Evolutionary conservation across 2,888 invertebrate genomes (phyloP).

Genomic region (Tipula lateralis): DNA sequence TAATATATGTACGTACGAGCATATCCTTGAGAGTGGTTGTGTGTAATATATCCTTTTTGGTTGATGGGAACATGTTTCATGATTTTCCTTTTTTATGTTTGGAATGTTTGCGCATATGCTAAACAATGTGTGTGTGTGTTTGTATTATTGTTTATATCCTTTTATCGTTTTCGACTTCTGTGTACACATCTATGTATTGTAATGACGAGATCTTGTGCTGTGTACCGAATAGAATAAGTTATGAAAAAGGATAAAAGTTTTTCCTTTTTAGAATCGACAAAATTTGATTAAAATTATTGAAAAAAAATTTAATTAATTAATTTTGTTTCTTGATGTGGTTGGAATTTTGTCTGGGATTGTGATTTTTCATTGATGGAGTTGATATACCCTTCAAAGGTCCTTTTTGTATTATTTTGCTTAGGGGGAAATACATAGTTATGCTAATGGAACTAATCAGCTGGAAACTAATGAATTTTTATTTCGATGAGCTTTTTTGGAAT

Average conservation of each 20-base stretch:
- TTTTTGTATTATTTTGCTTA: background rate
- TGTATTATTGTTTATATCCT: background rate
- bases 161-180: background rate
- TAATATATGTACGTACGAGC: background rate
- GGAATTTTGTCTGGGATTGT: background rate
- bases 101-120: constrained; percentile 11
- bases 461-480: background rate
- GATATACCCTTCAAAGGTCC: background rate
- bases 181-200: background rate
- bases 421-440: background rate
- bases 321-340: background rate
- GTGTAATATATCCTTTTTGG: background rate
- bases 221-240: background rate
- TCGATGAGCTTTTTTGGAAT: background rate
- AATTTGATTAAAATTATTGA: background rate
- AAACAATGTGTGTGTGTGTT: background rate
- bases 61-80: background rate
- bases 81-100: background rate
- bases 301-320: background rate
- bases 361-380: background rate
- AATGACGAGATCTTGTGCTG: background rate
- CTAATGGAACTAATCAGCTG: background rate
- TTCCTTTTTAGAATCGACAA: background rate
- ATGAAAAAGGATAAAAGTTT: background rate
- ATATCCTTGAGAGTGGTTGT: background rate